Evolutionary conservation across 1,140 invertebrate species (phyloP).

Genomic region (Pemphigus obesinymphae): DNA sequence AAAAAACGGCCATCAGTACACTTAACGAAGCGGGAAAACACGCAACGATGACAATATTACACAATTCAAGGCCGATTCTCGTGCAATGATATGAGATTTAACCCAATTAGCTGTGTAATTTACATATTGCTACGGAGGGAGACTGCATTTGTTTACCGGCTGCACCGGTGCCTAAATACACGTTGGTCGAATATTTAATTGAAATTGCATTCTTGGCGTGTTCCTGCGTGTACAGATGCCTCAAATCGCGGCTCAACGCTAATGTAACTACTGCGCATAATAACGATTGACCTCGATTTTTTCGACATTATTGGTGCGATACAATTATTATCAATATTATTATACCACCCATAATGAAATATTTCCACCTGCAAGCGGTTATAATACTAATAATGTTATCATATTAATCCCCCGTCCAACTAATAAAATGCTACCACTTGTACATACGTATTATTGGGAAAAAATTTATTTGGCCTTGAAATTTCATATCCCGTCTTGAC

Average conservation of each 20-base stretch:
- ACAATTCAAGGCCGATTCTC: not conserved
- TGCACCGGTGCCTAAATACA: not conserved
- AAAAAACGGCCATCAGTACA: not conserved
- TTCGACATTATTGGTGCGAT: not conserved
- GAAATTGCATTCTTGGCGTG: slow-evolving; percentile 16
- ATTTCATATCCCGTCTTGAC: not conserved
- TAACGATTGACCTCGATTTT: not conserved
- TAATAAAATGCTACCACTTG: not conserved
- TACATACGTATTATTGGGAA: not conserved
- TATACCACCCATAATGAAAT: not conserved
- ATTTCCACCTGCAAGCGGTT: too few species aligned
- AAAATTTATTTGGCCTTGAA: not conserved
- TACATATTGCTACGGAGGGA: not conserved
- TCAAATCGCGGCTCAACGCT: not conserved
- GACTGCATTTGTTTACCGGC: not conserved
- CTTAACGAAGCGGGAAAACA: not conserved
- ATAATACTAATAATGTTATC: not conserved
- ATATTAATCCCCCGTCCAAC: not conserved
- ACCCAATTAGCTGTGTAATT: not conserved
- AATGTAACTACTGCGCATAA: not conserved
- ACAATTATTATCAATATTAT: not conserved
- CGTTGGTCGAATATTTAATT: not conserved
- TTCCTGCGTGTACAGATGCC: not conserved
- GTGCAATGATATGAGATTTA: not conserved
- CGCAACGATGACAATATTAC: too few species aligned